Percentiles rank a stretch among this genome's conserved stretches.
Conservation (phyloP, 2,797 vertebrate species). For the Typhlichthys subterraneus region DNA sequence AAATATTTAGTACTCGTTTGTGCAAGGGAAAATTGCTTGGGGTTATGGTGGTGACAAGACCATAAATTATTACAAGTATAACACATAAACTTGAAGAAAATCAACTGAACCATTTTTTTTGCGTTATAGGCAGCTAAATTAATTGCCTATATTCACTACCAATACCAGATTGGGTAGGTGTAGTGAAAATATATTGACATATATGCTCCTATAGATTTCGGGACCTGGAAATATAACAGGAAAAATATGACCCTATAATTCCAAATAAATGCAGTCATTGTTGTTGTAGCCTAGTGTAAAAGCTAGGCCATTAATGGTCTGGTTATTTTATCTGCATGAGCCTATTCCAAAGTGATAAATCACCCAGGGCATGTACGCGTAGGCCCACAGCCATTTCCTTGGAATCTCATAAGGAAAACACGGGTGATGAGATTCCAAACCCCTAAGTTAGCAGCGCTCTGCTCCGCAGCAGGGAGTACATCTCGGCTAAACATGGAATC, state of each 20-base stretch:
- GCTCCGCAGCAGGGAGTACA: constrained; percentile 5
- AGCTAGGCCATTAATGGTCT: constrained; percentile 67
- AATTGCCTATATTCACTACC: not conserved
- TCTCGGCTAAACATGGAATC: constrained; percentile 8
- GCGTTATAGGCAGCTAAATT: too few species aligned
- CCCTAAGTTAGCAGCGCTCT: constrained; percentile 23
- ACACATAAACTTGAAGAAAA: not conserved
- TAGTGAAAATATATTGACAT: constrained; percentile 3
- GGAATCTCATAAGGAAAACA: constrained; percentile 41
- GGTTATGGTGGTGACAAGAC: not conserved
- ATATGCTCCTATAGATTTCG: constrained; percentile 13
- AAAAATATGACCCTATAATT: constrained; percentile 62
- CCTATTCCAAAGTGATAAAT: constrained; percentile 69
- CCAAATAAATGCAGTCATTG: constrained; percentile 69
- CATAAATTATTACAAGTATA: not conserved
- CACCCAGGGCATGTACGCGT: constrained; percentile 49
- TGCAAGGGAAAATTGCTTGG: not conserved
- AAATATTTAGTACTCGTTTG: not conserved
- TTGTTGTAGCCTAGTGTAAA: constrained; percentile 71
- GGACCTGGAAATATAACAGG: constrained; percentile 30
- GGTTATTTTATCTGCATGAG: constrained; percentile 75
- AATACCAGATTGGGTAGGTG: constrained; percentile 1
- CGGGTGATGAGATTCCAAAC: constrained; percentile 44
- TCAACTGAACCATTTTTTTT: too few species aligned
- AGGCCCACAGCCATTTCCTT: constrained; percentile 44